phyloP scores from a whole-genome alignment of 2,797 vertebrate genomes.

The Pterois miles region DNA sequence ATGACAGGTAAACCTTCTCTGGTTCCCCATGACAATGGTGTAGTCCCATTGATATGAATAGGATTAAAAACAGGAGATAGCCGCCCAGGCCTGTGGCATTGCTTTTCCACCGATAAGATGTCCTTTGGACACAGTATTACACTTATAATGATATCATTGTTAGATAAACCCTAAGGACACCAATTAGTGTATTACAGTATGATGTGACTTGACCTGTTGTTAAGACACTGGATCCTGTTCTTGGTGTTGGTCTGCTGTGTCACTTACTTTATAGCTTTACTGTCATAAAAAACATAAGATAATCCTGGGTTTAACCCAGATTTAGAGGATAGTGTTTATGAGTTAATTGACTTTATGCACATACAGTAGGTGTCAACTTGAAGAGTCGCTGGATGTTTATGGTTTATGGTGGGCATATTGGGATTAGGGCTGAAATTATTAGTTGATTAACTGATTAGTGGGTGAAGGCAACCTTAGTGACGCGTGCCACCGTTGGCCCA shows the following conservation, averaged over 20 bases:
- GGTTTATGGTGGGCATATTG: too few relatives aligned
- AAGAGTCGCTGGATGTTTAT: neutral
- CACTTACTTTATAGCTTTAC: neutral
- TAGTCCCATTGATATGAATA: neutral
- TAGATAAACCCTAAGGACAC: slow-evolving; percentile 21
- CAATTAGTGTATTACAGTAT: slow-evolving; percentile 2
- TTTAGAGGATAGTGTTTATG: neutral
- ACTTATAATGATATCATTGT: slow-evolving; percentile 46
- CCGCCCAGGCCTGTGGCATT: slow-evolving; percentile 54
- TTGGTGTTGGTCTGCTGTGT: neutral
- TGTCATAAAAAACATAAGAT: neutral
- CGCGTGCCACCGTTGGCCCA: accelerated
- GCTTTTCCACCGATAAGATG: slow-evolving; percentile 10
- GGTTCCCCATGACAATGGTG: slow-evolving; percentile 24
- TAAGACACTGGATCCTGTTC: neutral
- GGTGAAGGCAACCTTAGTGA: accelerated
- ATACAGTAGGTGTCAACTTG: neutral
- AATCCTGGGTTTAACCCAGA: neutral
- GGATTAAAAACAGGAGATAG: slow-evolving; percentile 17
- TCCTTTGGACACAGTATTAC: slow-evolving; percentile 4
- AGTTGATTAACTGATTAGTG: neutral
- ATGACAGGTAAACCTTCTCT: slow-evolving; percentile 29
- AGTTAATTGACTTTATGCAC: neutral
- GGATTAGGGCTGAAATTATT: neutral
- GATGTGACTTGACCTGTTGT: slow-evolving; percentile 5